Evolutionary conservation across 2,113 vertebrate species (phyloP), one percentile per base, ranked within the genome.

Genomic region (Pavo muticus): DNA sequence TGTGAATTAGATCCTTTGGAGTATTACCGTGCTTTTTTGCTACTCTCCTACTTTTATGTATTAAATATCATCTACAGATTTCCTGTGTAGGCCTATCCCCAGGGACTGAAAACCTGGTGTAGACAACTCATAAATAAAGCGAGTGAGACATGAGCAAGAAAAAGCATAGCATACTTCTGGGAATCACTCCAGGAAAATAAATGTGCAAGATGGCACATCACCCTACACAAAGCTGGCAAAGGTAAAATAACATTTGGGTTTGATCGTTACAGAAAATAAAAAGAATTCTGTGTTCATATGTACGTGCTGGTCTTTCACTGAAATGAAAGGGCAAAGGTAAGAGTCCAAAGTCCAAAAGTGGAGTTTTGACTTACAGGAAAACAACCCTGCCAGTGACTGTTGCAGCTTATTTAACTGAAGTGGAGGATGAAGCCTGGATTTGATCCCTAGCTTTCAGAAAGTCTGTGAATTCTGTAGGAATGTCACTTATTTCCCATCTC

Each of bases 111-210:
- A 92, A 91, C 83, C 74, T 45, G 47, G 73, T 79, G 81, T 91
- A 83, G 63, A 75, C 69, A 87, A 89, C 76, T 97, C 78, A 91
- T 93, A 95, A 96, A 90, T 91, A 95, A 90, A 93, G 65, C 70
- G 39, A 86, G 91, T 56, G 94, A 93, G 74, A 96, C 77, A 89
- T 39, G 60, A 94, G 77, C 79, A 96, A 84, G 88, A 94, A 86
- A 96, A 95, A 92, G 67, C 90, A 90, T 90, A 90, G 65, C 77
- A 83, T 83, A 90, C 90, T 91, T 89, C 71, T 93, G 93, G 91
- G 95, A 92, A 94, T 93, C 78, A 71, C 80, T 95, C 96, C 95
- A 91, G 87, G 74, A 97, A 97, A 97, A 97, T 87, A 88, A 97
- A 96, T 80, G 94, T 72, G 87, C 94, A 94, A 94, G 96, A 96